Conservation (phyloP, 1,140 invertebrate species). For the Drosophila albomicans region DNA sequence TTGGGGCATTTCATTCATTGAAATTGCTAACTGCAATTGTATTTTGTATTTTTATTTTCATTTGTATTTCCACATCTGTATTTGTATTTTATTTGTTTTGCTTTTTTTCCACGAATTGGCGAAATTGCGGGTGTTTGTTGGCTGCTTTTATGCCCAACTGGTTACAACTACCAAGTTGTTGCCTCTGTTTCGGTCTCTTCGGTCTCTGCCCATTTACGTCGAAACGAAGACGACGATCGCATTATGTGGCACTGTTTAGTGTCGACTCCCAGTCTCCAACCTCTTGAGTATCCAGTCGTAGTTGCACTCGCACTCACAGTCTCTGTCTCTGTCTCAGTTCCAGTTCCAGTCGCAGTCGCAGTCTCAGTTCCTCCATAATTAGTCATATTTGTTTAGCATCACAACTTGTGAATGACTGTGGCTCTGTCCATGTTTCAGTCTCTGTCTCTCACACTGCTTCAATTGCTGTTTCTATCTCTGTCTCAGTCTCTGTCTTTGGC, state of each 20-base stretch:
- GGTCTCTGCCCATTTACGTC: conserved; percentile 69
- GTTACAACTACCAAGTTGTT: conserved; percentile 15
- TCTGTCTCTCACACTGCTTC: background rate
- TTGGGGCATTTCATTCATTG: conserved; percentile 79
- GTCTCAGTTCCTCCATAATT: conserved; percentile 81
- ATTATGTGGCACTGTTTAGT: conserved; percentile 82
- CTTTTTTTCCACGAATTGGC: conserved; percentile 80
- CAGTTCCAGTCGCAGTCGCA: conserved; percentile 56
- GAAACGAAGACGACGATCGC: conserved; percentile 76
- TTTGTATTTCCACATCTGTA: conserved; percentile 15
- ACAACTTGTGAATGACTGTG: conserved; percentile 79
- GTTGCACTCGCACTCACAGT: too few relatives aligned
- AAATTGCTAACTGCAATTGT: conserved; percentile 53
- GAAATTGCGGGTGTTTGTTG: conserved; percentile 78
- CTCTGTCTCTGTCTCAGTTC: conserved; percentile 1
- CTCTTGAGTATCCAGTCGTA: background rate
- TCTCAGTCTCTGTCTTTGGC: conserved; percentile 1
- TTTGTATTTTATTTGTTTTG: conserved; percentile 27
- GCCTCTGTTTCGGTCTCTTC: conserved; percentile 31
- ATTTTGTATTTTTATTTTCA: conserved; percentile 19
- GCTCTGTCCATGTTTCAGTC: background rate
- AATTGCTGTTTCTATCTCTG: background rate
- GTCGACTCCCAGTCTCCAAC: conserved; percentile 8
- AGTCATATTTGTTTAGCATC: conserved; percentile 83
- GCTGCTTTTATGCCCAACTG: conserved; percentile 33